phyloP scores from a whole-genome alignment of 2,113 vertebrate genomes.

The Gymnorhina tibicen region DNA sequence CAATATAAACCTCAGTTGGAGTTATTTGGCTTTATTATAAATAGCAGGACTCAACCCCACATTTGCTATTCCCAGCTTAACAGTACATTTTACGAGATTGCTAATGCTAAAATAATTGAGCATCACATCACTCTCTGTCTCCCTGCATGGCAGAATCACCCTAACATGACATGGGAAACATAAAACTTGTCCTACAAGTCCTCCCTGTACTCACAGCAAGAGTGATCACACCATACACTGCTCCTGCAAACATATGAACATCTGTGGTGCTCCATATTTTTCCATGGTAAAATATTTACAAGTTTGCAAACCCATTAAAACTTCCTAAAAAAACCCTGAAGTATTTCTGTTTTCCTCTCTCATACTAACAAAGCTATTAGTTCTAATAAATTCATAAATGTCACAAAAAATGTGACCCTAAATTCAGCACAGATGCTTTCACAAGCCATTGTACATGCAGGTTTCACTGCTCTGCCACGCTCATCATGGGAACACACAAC shows the following conservation, averaged over 20 bases:
- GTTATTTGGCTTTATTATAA: background rate
- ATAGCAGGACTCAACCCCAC: background rate
- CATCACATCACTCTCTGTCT: background rate
- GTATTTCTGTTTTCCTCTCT: background rate
- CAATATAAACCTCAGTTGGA: background rate
- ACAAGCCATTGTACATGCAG: background rate
- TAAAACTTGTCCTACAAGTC: background rate
- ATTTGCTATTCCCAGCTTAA: slow-evolving; percentile 8
- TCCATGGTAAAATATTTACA: slow-evolving; percentile 18
- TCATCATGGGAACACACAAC: background rate
- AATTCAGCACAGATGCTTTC: background rate
- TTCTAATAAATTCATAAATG: background rate
- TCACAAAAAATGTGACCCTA: background rate
- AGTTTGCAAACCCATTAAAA: background rate
- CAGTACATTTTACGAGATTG: background rate
- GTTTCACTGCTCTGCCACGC: background rate
- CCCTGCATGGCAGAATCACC: background rate
- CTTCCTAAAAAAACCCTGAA: background rate
- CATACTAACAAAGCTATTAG: background rate
- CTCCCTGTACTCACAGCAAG: background rate
- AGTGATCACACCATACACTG: background rate
- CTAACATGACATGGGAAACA: background rate
- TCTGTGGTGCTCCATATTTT: background rate
- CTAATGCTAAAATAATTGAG: background rate
- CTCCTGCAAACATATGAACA: background rate